Conservation (phyloP, 2,797 vertebrate genomes). For the Semaprochilodus insignis region DNA sequence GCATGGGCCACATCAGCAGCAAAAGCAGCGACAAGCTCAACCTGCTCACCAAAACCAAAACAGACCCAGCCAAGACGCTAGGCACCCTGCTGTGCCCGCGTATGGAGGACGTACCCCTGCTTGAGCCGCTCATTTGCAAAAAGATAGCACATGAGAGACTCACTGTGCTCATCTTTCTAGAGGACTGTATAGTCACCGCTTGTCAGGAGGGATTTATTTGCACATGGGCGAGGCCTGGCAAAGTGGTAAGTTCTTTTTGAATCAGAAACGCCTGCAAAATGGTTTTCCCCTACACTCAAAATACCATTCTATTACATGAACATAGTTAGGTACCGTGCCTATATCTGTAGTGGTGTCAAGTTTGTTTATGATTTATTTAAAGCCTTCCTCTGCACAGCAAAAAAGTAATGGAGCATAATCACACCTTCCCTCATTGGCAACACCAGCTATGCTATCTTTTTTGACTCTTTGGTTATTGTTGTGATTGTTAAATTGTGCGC, state of each 20-base stretch:
- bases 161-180: conserved; percentile 98
- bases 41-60: conserved; percentile 92
- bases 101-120: conserved; percentile 97
- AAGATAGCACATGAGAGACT: conserved; percentile 99
- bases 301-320: not conserved
- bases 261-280: conserved; percentile 48
- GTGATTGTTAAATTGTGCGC: not conserved
- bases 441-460: not conserved
- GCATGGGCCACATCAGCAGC: conserved; percentile 98
- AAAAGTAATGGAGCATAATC: not conserved
- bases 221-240: conserved; percentile 99
- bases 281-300: too few species aligned
- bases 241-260: conserved; percentile 94
- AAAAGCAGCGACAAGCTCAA: conserved; percentile 99
- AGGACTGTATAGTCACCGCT: conserved; percentile 99
- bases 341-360: not conserved
- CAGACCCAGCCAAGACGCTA: conserved; percentile 95
- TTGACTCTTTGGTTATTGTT: not conserved
- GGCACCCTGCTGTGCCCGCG: conserved; percentile 93
- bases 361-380: not conserved
- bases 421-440: not conserved
- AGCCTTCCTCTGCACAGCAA: not conserved
- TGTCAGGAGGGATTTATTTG: conserved; percentile 99
- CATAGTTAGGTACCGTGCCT: not conserved
- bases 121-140: conserved; percentile 99